Base-by-base conservation (phyloP, 2,113 vertebrate species). In the Pantherophis guttatus region DNA sequence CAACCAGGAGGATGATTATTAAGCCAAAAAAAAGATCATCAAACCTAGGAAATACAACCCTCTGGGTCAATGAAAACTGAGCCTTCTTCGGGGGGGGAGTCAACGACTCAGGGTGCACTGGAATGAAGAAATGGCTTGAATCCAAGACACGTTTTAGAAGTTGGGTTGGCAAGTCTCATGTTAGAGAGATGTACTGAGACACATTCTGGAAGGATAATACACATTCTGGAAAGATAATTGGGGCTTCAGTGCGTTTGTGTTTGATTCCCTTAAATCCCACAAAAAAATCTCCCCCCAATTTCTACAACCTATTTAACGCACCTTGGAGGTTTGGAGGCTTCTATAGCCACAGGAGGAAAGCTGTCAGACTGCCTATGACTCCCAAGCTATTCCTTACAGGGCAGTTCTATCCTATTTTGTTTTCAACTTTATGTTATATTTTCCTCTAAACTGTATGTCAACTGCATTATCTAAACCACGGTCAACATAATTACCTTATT, bases 341-440 rank as follows among this genome's bases (percentile, higher is more conserved):
- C 70, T 81, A 39, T 19, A 15, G 70, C n/a, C 70, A 8, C 15
- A 39, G 33, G 8, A 81, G 33, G 70, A 81, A 21, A 21, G 15
- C 17, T 81, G 70, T 19, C 33, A 81, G 33, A 39, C 7, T 81
- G 75, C 33, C 33, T 39, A 39, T 39, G 8, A 21, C 33, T 39
- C n/a, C n/a, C 33, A 81, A 39, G 8, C 33, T 21, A 44, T 81
- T 21, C 75, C 33, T 81, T 81, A 81, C 3, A 89, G 39, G 92
- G 33, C 53, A 65, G 48, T 29, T 92, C 50, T 91, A 44, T 91
- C 12, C 50, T 90, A 62, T 85, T 94, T 95, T 93, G 87, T 87
- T 90, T 94, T 95, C 87, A 90, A 93, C 86, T 59, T 92, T 92
- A 92, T 26, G 87, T 93, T 88, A 92, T 91, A 90, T 58, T 17